These are phyloP conservation scores for Rachycentron canadum DNA, from an alignment of 2,797 vertebrate species.

Conservation along the genomic window DNA sequence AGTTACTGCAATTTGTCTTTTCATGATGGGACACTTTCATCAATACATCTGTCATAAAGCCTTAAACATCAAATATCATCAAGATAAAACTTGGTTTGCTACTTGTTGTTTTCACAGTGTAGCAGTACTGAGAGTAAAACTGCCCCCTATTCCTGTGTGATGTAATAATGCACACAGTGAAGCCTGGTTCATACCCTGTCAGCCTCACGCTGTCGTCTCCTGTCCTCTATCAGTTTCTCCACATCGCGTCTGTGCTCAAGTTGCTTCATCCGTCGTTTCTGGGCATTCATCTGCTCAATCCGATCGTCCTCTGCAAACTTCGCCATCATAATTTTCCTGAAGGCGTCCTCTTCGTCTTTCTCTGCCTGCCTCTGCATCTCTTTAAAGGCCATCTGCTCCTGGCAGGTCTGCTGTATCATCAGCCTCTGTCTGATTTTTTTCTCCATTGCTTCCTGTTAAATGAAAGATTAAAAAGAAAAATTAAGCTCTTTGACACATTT, in stretches of 20 bases:
- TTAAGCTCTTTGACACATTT: neutral
- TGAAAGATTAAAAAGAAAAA: neutral
- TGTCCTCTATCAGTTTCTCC: slow-evolving; percentile 89
- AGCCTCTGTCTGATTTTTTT: slow-evolving; percentile 88
- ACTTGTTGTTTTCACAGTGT: neutral
- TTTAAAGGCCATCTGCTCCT: slow-evolving; percentile 90
- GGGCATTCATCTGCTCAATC: slow-evolving; percentile 92
- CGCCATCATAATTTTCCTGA: slow-evolving; percentile 87
- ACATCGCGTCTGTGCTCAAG: slow-evolving; percentile 90
- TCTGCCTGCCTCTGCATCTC: slow-evolving; percentile 82
- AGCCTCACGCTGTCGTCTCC: slow-evolving; percentile 83
- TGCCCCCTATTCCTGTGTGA: neutral
- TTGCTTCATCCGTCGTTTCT: slow-evolving; percentile 92
- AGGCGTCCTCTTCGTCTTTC: slow-evolving; percentile 89
- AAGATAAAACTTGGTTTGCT: neutral
- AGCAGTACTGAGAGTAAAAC: neutral
- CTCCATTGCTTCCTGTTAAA: slow-evolving; percentile 90
- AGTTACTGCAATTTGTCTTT: neutral
- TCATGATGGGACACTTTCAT: neutral
- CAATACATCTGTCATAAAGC: neutral
- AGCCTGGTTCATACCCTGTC: slow-evolving; percentile 84
- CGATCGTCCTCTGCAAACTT: slow-evolving; percentile 94
- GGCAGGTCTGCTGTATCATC: slow-evolving; percentile 86
- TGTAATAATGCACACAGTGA: neutral
- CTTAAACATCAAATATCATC: neutral